phyloP scores from a whole-genome alignment of 1,140 invertebrate species.

The Bombyx mori region DNA sequence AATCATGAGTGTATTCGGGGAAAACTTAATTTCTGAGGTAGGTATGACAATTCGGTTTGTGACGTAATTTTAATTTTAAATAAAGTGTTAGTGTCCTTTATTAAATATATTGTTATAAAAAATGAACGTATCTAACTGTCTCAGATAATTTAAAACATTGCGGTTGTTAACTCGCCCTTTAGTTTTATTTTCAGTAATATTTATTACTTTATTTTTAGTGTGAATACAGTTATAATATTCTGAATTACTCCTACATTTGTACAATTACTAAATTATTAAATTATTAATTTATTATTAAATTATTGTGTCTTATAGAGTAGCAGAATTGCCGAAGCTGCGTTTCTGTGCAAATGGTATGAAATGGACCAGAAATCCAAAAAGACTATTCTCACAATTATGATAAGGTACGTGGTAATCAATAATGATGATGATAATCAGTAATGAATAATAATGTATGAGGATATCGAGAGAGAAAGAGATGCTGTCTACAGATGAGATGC shows the following conservation, averaged over 20 bases:
- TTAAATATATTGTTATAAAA: not conserved
- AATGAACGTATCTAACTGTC: too few species aligned
- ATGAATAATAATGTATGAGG: too few species aligned
- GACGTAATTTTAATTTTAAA: conserved; percentile 4
- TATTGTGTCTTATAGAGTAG: conserved; percentile 31
- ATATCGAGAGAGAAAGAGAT: too few species aligned
- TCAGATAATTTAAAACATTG: too few species aligned
- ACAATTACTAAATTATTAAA: too few species aligned
- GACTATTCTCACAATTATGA: conserved; percentile 39
- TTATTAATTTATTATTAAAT: conserved; percentile 6
- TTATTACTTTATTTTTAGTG: too few species aligned
- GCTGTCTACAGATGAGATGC: too few species aligned
- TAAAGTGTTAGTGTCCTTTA: not conserved
- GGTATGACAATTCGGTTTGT: not conserved
- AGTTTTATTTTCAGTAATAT: too few species aligned
- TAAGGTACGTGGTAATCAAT: conserved; percentile 27
- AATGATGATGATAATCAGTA: too few species aligned
- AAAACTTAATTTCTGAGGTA: conserved; percentile 52
- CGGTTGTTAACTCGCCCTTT: too few species aligned
- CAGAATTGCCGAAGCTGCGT: conserved; percentile 38
- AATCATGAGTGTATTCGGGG: conserved; percentile 54
- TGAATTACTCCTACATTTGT: too few species aligned
- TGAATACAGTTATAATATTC: too few species aligned
- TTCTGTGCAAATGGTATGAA: conserved; percentile 40
- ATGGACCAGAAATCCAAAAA: conserved; percentile 46